phyloP scores from a whole-genome alignment of 2,888 invertebrate genomes.

The Malacosoma neustria region DNA sequence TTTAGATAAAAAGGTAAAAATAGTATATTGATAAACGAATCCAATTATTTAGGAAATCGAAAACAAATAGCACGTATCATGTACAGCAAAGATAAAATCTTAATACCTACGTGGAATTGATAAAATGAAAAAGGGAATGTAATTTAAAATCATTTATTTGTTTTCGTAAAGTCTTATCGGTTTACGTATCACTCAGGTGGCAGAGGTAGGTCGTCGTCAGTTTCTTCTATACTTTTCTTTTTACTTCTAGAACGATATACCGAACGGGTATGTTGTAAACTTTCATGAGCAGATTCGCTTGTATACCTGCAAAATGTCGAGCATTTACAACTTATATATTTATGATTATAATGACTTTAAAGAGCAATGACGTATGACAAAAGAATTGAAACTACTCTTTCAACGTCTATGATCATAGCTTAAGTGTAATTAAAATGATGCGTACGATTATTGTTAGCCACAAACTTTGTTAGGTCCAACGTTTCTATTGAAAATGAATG shows the following conservation, averaged over 20 bases:
- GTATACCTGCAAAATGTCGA: background rate
- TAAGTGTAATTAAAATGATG: conserved; percentile 6
- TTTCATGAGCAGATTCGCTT: conserved; percentile 21
- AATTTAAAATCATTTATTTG: background rate
- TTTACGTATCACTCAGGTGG: conserved; percentile 43
- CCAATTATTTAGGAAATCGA: too few species aligned
- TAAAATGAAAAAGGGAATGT: background rate
- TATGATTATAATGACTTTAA: too few species aligned
- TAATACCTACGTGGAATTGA: background rate
- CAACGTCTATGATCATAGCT: conserved; percentile 5
- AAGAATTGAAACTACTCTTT: conserved; percentile 3
- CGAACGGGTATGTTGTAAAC: conserved; percentile 34
- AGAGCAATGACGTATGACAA: too few species aligned
- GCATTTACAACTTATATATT: too few species aligned
- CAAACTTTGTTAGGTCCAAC: too few species aligned
- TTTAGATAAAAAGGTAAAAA: too few species aligned
- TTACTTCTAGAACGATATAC: conserved; percentile 27
- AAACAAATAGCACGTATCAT: too few species aligned
- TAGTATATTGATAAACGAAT: too few species aligned
- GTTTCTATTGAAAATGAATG: conserved; percentile 1
- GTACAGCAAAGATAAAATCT: background rate
- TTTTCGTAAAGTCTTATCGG: background rate
- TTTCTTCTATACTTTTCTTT: conserved; percentile 44
- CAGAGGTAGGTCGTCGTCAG: conserved; percentile 59
- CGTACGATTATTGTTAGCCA: conserved; percentile 1